Conservation (phyloP, 2,888 invertebrate species). For the Endomychus coccineus region DNA sequence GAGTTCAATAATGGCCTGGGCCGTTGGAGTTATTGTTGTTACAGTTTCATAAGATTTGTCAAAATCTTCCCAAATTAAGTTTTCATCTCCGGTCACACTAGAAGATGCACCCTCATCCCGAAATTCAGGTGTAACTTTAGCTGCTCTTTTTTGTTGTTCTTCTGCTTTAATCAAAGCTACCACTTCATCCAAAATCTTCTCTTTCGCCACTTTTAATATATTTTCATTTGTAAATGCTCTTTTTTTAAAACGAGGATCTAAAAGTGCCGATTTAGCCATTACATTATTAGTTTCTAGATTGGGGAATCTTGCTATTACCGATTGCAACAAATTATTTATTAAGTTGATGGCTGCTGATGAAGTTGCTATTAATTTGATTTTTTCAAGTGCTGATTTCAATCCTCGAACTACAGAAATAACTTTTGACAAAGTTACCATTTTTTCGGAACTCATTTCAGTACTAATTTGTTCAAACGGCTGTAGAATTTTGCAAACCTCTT, state of each 20-base stretch:
- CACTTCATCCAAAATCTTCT: too few species aligned
- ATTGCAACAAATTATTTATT: too few species aligned
- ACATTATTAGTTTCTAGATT: slow-evolving; percentile 12
- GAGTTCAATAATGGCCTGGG: slow-evolving; percentile 6
- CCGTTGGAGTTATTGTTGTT: slow-evolving; percentile 5
- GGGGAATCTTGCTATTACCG: too few species aligned
- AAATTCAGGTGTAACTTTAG: slow-evolving; percentile 4
- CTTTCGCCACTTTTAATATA: too few species aligned
- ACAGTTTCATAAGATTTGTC: slow-evolving; percentile 3
- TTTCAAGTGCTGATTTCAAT: too few species aligned
- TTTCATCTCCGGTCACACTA: neutral
- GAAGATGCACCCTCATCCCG: neutral
- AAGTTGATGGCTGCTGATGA: too few species aligned
- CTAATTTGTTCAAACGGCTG: slow-evolving; percentile 20
- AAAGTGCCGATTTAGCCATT: slow-evolving; percentile 15
- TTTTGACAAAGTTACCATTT: too few species aligned
- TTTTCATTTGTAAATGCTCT: too few species aligned
- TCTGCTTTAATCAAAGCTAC: too few species aligned
- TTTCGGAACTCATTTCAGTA: slow-evolving; percentile 23
- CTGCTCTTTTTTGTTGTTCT: slow-evolving; percentile 10
- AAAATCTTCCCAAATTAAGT: slow-evolving; percentile 13
- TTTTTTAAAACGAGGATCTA: slow-evolving; percentile 19
- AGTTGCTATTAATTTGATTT: too few species aligned
- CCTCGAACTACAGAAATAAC: too few species aligned
- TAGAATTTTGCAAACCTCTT: slow-evolving; percentile 17